Conservation (phyloP, 2,797 vertebrate species). For the Rousettus madagascariensis region DNA sequence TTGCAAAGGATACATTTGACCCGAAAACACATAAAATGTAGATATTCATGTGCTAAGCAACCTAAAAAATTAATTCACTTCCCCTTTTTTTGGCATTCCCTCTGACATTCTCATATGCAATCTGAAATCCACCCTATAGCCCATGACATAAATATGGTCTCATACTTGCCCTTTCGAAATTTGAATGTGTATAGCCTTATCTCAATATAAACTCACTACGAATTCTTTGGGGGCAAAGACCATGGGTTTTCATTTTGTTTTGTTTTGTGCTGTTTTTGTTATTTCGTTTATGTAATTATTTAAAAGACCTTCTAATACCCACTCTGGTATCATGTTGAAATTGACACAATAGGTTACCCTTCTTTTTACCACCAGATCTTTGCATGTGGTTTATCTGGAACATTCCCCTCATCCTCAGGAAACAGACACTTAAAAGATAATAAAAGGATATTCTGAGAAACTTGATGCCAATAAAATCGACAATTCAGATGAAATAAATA, state of each 20-base stretch:
- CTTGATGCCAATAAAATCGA: neutral
- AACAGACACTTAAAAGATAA: neutral
- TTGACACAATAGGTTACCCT: neutral
- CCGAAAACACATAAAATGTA: neutral
- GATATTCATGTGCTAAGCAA: neutral
- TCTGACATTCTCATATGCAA: neutral
- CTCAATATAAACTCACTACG: neutral
- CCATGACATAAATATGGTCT: neutral
- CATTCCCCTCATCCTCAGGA: neutral
- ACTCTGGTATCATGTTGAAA: neutral
- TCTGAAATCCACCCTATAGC: neutral
- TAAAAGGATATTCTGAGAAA: neutral
- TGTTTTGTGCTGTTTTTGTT: neutral
- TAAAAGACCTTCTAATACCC: neutral
- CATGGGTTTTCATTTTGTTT: neutral
- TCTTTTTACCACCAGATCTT: neutral
- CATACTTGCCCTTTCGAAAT: neutral
- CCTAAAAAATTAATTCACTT: neutral
- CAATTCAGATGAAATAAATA: neutral
- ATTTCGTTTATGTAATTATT: neutral
- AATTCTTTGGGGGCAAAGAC: neutral
- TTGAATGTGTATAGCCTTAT: neutral
- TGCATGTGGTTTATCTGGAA: neutral
- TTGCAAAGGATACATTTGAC: neutral
- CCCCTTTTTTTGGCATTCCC: neutral